These are phyloP conservation scores for Myotis lucifugus DNA, from an alignment of 2,113 vertebrate species.

Conservation along the genomic window DNA sequence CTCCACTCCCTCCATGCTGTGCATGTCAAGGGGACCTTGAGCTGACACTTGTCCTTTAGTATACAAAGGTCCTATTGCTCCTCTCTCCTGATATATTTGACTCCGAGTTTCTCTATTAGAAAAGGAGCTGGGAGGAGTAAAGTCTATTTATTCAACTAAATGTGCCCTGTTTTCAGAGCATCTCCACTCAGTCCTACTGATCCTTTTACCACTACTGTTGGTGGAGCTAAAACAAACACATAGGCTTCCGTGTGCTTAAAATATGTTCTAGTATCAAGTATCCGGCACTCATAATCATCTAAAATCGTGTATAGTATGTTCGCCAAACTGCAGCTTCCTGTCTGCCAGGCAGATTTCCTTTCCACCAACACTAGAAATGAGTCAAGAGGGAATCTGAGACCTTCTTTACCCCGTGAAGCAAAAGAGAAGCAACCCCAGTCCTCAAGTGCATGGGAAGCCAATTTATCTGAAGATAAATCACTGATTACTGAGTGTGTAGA, in stretches of 20 bases:
- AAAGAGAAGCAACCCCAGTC: not conserved
- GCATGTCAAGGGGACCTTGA: too few species aligned
- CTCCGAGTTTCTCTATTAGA: not conserved
- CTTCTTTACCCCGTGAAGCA: not conserved
- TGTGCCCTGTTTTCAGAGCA: not conserved
- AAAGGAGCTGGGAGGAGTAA: not conserved
- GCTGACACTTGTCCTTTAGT: not conserved
- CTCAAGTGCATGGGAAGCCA: too few species aligned
- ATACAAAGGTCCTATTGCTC: not conserved
- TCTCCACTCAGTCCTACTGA: not conserved
- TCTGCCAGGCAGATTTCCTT: not conserved
- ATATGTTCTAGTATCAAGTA: constrained; percentile 63
- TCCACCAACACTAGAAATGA: not conserved
- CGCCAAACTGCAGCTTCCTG: constrained; percentile 37
- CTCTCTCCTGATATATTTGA: not conserved
- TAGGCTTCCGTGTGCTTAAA: constrained; percentile 48
- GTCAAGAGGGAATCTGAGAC: not conserved
- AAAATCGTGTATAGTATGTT: constrained; percentile 53
- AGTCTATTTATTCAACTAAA: not conserved
- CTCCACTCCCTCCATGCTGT: not conserved
- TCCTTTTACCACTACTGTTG: not conserved
- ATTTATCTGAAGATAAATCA: not conserved
- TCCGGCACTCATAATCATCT: constrained; percentile 50
- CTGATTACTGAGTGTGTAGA: rapidly evolving
- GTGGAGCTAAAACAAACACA: constrained; percentile 79